A percentile compares a stretch with the other conserved stretches of the same genome.
Evolutionary conservation across 2,797 vertebrate genomes (phyloP).

Genomic region (Hippocampus kuda): DNA sequence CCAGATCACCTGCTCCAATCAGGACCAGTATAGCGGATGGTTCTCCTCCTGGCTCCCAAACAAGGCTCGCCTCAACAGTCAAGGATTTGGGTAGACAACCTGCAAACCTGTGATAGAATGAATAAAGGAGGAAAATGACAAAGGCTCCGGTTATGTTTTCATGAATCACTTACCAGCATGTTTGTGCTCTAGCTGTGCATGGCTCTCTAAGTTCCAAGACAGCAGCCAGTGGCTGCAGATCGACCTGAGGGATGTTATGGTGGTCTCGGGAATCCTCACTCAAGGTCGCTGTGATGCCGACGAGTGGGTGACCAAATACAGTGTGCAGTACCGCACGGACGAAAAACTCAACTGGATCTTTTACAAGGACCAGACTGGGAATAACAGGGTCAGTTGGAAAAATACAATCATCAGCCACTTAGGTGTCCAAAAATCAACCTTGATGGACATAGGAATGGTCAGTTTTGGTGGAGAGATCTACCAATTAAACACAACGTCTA

Average conservation of each 20-base stretch:
- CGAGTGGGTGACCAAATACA: slow-evolving; percentile 98
- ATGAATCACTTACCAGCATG: background rate
- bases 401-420: background rate
- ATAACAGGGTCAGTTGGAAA: slow-evolving; percentile 78
- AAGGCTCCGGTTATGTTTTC: background rate
- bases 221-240: slow-evolving; percentile 91
- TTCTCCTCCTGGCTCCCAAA: slow-evolving; percentile 89
- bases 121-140: no score
- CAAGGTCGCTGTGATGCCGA: slow-evolving; percentile 94
- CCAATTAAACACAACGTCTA: no score
- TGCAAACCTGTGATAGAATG: background rate
- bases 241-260: slow-evolving; percentile 81
- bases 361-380: slow-evolving; percentile 97
- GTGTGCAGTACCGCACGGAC: slow-evolving; percentile 80
- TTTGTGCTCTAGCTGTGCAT: slow-evolving; percentile 75
- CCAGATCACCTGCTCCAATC: slow-evolving; percentile 91
- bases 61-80: slow-evolving; percentile 87
- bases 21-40: slow-evolving; percentile 93
- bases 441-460: background rate
- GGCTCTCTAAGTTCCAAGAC: slow-evolving; percentile 97
- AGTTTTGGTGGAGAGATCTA: background rate
- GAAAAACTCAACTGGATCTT: slow-evolving; percentile 92
- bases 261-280: slow-evolving; percentile 89
- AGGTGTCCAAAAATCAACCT: no score
- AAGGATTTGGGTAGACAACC: slow-evolving; percentile 86